A percentile compares a stretch with the other conserved stretches of the same genome.
Conservation (phyloP, 2,113 vertebrate species). For the Propithecus coquereli region DNA sequence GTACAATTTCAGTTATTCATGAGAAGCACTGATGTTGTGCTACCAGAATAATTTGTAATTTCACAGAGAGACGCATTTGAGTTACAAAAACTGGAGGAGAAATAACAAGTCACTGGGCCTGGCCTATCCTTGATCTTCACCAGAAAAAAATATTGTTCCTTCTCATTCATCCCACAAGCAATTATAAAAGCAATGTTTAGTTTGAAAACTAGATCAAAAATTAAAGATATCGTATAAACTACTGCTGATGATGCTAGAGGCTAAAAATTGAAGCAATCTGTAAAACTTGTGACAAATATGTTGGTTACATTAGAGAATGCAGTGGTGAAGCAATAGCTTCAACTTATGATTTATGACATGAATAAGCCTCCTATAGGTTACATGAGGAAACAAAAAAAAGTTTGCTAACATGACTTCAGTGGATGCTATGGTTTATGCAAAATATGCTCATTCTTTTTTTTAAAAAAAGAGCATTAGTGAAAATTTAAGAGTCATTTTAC, state of each 20-base stretch:
- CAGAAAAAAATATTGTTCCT: not conserved
- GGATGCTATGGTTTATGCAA: not conserved
- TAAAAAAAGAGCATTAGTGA: not conserved
- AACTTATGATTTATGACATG: not conserved
- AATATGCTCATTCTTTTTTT: not conserved
- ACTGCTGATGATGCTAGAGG: not conserved
- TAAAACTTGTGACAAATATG: not conserved
- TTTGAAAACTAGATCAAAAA: constrained; percentile 13
- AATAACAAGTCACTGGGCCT: not conserved
- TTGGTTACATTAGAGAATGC: not conserved
- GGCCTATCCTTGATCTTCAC: not conserved
- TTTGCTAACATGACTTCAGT: constrained; percentile 17
- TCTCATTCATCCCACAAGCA: not conserved
- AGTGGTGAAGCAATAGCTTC: not conserved
- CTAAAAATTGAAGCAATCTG: not conserved
- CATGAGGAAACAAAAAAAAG: not conserved
- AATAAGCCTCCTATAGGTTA: not conserved
- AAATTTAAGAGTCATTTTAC: constrained; percentile 11
- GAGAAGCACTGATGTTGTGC: not conserved
- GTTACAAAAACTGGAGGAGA: not conserved
- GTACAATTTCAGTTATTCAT: not conserved
- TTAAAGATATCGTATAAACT: not conserved
- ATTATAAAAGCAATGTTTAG: not conserved
- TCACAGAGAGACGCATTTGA: not conserved
- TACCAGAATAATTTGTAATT: not conserved